A percentile compares a stretch with the other conserved stretches of the same genome.
Conservation (phyloP, 2,113 vertebrate genomes). For the Leucopsar rothschildi region DNA sequence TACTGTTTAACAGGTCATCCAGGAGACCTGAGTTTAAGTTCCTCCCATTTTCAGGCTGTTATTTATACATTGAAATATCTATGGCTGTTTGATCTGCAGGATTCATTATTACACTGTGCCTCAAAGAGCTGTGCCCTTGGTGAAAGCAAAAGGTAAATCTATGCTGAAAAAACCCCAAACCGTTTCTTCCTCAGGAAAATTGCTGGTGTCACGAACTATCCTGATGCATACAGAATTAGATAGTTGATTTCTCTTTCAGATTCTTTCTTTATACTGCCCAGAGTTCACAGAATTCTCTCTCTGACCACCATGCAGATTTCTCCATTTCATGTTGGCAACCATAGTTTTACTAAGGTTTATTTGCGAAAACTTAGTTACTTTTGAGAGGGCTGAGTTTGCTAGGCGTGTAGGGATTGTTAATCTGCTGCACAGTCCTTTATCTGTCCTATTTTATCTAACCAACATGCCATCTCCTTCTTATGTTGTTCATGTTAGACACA, state of each 20-base stretch:
- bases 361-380: neutral
- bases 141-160: neutral
- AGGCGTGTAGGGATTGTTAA: neutral
- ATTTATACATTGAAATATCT: neutral
- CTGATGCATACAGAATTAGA: neutral
- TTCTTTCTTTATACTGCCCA: neutral
- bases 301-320: neutral
- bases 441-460: neutral
- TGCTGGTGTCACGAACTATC: neutral
- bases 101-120: neutral
- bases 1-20: neutral
- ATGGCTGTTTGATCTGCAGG: neutral
- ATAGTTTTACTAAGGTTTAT: neutral
- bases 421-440: neutral
- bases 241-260: neutral
- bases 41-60: neutral
- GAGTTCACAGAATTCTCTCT: neutral
- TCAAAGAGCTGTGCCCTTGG: neutral
- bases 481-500: neutral
- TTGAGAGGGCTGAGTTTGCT: neutral
- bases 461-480: neutral
- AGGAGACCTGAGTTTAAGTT: neutral
- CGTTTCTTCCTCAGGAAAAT: neutral
- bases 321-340: neutral
- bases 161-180: accelerated